Conservation (phyloP, 2,888 invertebrate genomes). For the Plebejus melissa region DNA sequence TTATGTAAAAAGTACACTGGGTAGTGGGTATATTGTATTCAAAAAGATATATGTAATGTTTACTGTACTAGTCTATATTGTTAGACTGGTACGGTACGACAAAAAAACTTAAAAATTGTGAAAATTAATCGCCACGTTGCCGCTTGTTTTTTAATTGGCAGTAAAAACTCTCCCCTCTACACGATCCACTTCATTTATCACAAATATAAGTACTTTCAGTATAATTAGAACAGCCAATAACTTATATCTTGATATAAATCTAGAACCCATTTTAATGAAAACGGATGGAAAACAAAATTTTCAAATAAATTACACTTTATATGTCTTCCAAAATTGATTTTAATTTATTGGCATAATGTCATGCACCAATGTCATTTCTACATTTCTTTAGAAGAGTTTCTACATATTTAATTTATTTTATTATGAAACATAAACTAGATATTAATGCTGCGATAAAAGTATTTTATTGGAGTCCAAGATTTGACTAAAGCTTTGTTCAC, state of each 20-base stretch:
- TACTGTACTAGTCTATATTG: too few relatives aligned
- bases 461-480: conserved; percentile 5
- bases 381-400: neutral
- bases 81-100: too few relatives aligned
- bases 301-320: too few relatives aligned
- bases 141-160: conserved; percentile 68
- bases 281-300: neutral
- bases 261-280: neutral
- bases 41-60: too few relatives aligned
- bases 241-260: neutral
- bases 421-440: conserved; percentile 8
- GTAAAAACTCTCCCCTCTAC: conserved; percentile 70
- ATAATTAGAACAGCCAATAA: neutral
- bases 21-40: too few relatives aligned
- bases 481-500: neutral
- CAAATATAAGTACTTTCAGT: conserved; percentile 16
- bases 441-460: conserved; percentile 7
- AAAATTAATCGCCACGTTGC: conserved; percentile 62
- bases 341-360: neutral
- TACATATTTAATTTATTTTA: neutral
- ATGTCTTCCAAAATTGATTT: too few relatives aligned
- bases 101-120: neutral
- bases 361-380: neutral
- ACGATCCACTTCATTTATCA: conserved; percentile 29
- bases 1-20: too few relatives aligned